These are phyloP conservation scores for Microcebus murinus DNA, from an alignment of 2,113 vertebrate genomes.

Conservation along the genomic window DNA sequence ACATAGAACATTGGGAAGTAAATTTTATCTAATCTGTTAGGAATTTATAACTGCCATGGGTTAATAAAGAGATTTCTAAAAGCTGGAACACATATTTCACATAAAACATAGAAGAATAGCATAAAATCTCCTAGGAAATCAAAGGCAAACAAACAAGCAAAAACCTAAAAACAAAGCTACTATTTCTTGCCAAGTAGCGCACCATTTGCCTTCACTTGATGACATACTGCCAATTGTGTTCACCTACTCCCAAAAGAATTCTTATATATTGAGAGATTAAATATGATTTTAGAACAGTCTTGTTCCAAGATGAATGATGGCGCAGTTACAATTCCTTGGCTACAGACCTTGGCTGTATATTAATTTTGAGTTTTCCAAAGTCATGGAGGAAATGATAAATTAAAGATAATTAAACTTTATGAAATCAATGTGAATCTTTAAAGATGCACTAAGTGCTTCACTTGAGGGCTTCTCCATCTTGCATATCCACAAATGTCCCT, in stretches of 20 bases:
- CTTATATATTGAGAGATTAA: not conserved
- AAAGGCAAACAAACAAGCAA: not conserved
- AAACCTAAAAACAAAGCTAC: not conserved
- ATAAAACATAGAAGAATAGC: not conserved
- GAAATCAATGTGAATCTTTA: not conserved
- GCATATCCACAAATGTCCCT: not conserved
- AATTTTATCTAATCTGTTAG: not conserved
- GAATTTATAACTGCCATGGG: not conserved
- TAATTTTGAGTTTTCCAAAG: slow-evolving; percentile 25
- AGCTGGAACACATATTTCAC: not conserved
- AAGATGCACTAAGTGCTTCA: not conserved
- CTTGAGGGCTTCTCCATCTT: not conserved
- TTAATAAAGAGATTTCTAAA: not conserved
- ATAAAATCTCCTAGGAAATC: not conserved
- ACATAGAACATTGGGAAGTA: not conserved
- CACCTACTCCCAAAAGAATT: not conserved
- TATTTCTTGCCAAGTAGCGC: not conserved
- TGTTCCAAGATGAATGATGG: not conserved
- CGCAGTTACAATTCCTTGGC: not conserved
- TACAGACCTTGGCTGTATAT: not conserved
- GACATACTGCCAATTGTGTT: not conserved
- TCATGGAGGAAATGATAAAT: slow-evolving; percentile 27
- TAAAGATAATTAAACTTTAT: slow-evolving; percentile 34
- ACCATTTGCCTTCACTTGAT: not conserved
- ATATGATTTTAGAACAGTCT: not conserved